Percentiles rank a stretch among this genome's conserved stretches.
phyloP scores from a whole-genome alignment of 2,113 vertebrate species.

The human region DNA sequence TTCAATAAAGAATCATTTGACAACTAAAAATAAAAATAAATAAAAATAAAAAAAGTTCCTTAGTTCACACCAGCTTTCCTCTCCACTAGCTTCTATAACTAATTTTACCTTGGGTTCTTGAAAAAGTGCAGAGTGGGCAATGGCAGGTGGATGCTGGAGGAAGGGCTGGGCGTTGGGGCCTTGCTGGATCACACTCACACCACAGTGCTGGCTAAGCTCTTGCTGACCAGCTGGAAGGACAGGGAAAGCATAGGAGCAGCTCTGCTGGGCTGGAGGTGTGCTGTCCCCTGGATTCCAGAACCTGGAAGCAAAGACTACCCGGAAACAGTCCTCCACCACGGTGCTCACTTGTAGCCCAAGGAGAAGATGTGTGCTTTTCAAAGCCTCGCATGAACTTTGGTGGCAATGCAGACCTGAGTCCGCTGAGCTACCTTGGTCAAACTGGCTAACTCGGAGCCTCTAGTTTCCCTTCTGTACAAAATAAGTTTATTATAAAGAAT shows the following conservation, averaged over 20 bases:
- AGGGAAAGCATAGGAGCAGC: neutral
- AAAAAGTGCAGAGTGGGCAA: neutral
- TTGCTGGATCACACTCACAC: neutral
- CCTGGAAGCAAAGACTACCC: neutral
- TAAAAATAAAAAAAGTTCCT: neutral
- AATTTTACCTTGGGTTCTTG: neutral
- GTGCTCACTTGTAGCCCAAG: neutral
- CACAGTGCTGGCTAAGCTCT: neutral
- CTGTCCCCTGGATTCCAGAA: neutral
- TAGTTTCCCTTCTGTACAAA: neutral
- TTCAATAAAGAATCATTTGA: too few relatives aligned
- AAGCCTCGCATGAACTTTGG: neutral
- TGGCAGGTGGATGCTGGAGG: rapidly evolving
- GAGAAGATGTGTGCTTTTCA: neutral
- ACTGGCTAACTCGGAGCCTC: neutral
- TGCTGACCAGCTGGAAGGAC: neutral
- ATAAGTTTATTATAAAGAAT: too few relatives aligned
- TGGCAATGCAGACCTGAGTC: neutral
- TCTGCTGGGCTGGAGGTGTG: neutral
- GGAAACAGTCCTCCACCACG: neutral
- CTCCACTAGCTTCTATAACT: neutral
- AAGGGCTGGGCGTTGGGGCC: neutral
- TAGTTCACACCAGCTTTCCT: neutral
- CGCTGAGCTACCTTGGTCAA: neutral
- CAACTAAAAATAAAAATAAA: neutral